These are phyloP conservation scores for Notarius lentiginosus DNA, from an alignment of 2,113 vertebrate genomes.

Conservation along the genomic window DNA sequence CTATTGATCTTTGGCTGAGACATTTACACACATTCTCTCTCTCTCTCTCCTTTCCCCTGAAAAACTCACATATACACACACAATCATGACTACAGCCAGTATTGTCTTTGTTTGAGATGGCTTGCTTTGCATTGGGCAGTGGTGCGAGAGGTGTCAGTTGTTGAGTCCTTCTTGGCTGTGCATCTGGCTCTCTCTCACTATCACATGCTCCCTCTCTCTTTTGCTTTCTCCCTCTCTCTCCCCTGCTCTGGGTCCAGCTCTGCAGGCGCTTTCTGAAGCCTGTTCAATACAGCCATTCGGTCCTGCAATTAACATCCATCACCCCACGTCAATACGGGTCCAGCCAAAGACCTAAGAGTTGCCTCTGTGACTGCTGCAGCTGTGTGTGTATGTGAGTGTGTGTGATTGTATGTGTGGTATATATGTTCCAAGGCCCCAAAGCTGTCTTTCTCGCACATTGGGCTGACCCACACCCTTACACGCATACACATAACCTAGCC, in stretches of 20 bases:
- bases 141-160: constrained; percentile 53
- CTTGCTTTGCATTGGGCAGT: constrained; percentile 44
- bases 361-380: constrained; percentile 64
- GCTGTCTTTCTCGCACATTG: constrained; percentile 24
- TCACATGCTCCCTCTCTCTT: constrained; percentile 30
- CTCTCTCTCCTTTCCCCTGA: constrained; percentile 18
- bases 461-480: background rate
- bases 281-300: constrained; percentile 78
- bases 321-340: constrained; percentile 73
- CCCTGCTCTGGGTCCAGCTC: constrained; percentile 58
- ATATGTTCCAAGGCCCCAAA: constrained; percentile 32
- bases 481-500: constrained; percentile 16
- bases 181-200: constrained; percentile 46
- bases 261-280: constrained; percentile 65
- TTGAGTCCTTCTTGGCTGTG: constrained; percentile 55
- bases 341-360: constrained; percentile 72
- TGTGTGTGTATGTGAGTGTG: constrained; percentile 17
- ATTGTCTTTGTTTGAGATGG: constrained; percentile 54
- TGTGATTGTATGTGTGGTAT: constrained; percentile 12
- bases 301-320: constrained; percentile 80
- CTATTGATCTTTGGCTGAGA: constrained; percentile 74
- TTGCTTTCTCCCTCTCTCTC: constrained; percentile 1
- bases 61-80: constrained; percentile 17
- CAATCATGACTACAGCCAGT: constrained; percentile 21
- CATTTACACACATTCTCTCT: constrained; percentile 53